These are phyloP conservation scores for Dendrolimus pini DNA, from an alignment of 2,888 invertebrate genomes.

Conservation along the genomic window DNA sequence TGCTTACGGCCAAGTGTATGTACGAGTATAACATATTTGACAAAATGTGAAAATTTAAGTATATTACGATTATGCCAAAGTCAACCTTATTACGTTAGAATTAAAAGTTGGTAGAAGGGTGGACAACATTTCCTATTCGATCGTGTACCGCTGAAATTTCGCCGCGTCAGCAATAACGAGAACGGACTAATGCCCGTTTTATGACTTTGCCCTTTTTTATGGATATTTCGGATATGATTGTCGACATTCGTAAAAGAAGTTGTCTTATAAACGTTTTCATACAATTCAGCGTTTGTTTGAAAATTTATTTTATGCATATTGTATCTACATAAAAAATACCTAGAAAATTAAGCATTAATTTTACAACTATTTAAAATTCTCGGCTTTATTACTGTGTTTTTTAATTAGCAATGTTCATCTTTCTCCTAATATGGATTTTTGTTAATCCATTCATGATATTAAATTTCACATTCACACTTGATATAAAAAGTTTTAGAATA, in stretches of 20 bases:
- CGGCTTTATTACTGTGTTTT: too few species aligned
- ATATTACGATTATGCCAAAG: slow-evolving; percentile 19
- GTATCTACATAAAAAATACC: neutral
- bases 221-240: slow-evolving; percentile 60
- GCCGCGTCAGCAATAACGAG: slow-evolving; percentile 46
- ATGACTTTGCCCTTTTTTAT: slow-evolving; percentile 58
- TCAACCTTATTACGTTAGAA: slow-evolving; percentile 20
- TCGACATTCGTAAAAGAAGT: slow-evolving; percentile 53
- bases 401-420: too few species aligned
- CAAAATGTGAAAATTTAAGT: slow-evolving; percentile 19
- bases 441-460: too few species aligned
- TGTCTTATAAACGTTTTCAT: slow-evolving; percentile 40
- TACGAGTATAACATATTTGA: slow-evolving; percentile 9
- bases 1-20: too few species aligned
- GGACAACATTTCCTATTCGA: slow-evolving; percentile 19
- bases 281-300: slow-evolving; percentile 22
- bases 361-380: too few species aligned
- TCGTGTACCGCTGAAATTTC: slow-evolving; percentile 30
- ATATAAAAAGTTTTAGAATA: too few species aligned
- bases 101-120: slow-evolving; percentile 14
- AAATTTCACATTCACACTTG: too few species aligned
- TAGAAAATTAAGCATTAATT: too few species aligned
- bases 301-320: neutral
- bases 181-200: slow-evolving; percentile 61
- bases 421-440: too few species aligned